Conservation (phyloP, 2,113 vertebrate genomes). For the Clarias macrocephalus region DNA sequence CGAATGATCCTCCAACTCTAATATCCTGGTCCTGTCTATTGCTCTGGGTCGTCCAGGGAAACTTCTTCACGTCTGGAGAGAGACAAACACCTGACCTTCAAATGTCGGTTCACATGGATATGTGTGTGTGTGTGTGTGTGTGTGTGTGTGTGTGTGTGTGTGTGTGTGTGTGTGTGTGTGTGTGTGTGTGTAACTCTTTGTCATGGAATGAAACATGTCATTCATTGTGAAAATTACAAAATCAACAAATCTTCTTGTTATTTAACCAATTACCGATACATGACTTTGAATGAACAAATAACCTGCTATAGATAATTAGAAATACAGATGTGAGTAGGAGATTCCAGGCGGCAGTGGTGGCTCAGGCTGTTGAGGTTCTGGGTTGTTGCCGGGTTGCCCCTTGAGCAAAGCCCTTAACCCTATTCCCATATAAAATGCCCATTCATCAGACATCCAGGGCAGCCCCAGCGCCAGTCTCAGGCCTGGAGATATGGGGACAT, state of each 20-base stretch:
- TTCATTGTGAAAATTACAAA: background rate
- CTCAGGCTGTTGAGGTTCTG: too few relatives aligned
- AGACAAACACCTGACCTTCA: conserved; percentile 28
- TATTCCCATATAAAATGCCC: too few relatives aligned
- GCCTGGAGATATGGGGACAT: too few relatives aligned
- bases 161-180: too few relatives aligned
- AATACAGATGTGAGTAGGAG: background rate
- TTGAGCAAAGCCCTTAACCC: too few relatives aligned
- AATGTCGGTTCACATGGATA: background rate
- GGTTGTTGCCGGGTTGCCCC: too few relatives aligned
- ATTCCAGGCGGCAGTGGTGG: background rate
- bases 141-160: background rate
- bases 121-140: conserved; percentile 1
- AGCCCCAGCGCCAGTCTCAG: too few relatives aligned
- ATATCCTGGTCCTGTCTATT: conserved; percentile 28
- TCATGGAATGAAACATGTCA: background rate
- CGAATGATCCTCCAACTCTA: conserved; percentile 14
- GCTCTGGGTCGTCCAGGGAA: background rate
- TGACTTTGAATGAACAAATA: background rate
- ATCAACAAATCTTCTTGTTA: too few relatives aligned
- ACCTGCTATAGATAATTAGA: background rate
- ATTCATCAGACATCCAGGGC: too few relatives aligned
- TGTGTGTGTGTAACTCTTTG: too few relatives aligned
- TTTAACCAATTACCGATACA: background rate
- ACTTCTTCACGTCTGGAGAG: conserved; percentile 3